phyloP scores from a whole-genome alignment of 2,797 vertebrate genomes.

The Sebastes flavidus region DNA sequence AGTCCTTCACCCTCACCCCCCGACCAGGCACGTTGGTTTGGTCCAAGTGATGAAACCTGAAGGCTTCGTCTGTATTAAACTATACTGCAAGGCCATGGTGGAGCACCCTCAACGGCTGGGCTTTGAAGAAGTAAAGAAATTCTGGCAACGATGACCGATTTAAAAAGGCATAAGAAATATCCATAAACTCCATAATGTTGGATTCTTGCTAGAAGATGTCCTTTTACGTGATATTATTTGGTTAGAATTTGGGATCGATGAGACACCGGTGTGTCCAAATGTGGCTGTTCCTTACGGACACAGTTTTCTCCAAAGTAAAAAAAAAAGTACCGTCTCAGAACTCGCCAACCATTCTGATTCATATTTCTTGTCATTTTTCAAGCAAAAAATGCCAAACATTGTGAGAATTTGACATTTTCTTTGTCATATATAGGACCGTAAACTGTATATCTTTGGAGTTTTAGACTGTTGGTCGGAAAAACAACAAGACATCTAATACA shows the following conservation, averaged over 20 bases:
- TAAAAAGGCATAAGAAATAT: background rate
- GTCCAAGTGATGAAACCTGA: slow-evolving; percentile 62
- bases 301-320: background rate
- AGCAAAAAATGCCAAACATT: background rate
- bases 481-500: background rate
- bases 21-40: slow-evolving; percentile 78
- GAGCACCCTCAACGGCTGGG: background rate
- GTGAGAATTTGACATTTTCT: background rate
- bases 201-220: background rate
- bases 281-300: background rate
- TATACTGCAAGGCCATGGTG: slow-evolving; percentile 1
- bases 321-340: background rate
- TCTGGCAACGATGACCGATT: slow-evolving; percentile 4
- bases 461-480: background rate
- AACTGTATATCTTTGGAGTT: background rate
- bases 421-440: background rate
- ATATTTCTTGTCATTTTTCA: background rate
- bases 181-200: background rate
- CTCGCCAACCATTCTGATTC: too few species aligned
- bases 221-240: background rate
- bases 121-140: background rate
- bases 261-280: background rate
- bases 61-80: slow-evolving; percentile 31
- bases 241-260: background rate
- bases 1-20: background rate